Conservation (phyloP, 2,113 vertebrate species). For the Apodemus speciosus region DNA sequence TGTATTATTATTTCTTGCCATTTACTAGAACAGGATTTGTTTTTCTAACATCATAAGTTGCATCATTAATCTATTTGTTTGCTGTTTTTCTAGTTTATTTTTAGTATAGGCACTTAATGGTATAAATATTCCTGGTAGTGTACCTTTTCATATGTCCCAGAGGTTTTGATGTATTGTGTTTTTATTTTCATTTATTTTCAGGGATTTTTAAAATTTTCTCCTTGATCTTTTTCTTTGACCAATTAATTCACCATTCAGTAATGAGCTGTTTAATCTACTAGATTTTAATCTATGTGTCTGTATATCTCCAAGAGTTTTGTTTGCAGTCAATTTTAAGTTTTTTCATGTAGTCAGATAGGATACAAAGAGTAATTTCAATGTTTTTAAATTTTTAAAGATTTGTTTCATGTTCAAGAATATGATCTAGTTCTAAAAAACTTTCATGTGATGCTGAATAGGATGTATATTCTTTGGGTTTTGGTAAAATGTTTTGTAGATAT, state of each 20-base stretch:
- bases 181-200: neutral
- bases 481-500: neutral
- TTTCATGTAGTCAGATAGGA: neutral
- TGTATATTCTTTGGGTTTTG: neutral
- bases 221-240: neutral
- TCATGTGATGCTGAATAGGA: neutral
- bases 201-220: neutral
- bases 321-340: neutral
- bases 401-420: neutral
- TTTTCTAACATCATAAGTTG: neutral
- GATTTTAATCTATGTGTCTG: neutral
- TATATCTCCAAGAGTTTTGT: neutral
- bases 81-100: neutral
- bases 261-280: neutral
- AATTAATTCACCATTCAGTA: neutral
- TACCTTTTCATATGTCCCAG: neutral
- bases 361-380: neutral
- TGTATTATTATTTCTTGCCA: neutral
- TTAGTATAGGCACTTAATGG: neutral
- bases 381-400: neutral
- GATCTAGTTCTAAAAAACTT: neutral
- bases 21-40: neutral
- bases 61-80: neutral
- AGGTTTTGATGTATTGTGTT: neutral
- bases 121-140: neutral